A percentile compares a stretch with the other conserved stretches of the same genome.
phyloP scores from a whole-genome alignment of 2,113 vertebrate genomes.

The Heterotilapia buettikoferi region DNA sequence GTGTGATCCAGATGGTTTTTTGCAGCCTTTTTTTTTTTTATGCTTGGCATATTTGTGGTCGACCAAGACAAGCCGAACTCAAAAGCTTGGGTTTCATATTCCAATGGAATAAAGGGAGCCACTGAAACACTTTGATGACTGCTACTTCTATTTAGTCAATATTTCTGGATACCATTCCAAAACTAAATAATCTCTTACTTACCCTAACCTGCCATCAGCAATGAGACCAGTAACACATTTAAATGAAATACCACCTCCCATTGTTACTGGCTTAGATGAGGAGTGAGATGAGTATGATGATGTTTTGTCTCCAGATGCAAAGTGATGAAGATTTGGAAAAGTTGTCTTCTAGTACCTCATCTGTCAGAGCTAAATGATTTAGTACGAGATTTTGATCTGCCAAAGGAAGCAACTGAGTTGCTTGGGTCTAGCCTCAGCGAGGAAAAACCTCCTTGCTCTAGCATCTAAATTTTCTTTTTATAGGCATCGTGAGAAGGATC shows the following conservation, averaged over 20 bases:
- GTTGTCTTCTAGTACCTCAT: background rate
- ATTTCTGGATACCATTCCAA: background rate
- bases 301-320: background rate
- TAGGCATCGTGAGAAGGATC: background rate
- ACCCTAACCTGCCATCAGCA: background rate
- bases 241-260: background rate
- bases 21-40: background rate
- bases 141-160: background rate
- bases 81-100: background rate
- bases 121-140: background rate
- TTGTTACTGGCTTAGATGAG: background rate
- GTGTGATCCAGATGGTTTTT: background rate
- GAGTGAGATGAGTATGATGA: background rate
- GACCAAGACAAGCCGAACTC: background rate
- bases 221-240: background rate
- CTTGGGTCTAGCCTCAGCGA: fast-evolving
- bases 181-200: background rate
- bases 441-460: background rate
- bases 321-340: background rate
- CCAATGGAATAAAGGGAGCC: background rate
- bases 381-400: background rate
- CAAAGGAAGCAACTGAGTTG: background rate
- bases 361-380: background rate
- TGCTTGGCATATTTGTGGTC: background rate
- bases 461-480: background rate